Conservation (phyloP, 2,888 invertebrate species). For the Tipula lateralis region DNA sequence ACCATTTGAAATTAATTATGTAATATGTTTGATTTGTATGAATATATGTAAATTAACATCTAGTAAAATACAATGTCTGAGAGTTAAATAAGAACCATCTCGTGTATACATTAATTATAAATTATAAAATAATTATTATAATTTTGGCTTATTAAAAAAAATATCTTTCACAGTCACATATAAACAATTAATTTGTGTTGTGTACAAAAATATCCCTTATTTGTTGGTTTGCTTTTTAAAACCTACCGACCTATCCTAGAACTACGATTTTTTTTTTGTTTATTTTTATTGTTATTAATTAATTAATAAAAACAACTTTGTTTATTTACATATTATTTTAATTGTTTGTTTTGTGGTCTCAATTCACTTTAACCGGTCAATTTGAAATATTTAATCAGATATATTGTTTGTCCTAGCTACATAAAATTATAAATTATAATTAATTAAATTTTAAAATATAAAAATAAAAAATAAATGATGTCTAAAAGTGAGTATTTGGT, state of each 20-base stretch:
- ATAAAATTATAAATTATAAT: constrained; percentile 4
- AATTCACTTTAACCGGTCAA: neutral
- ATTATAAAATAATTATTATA: constrained; percentile 19
- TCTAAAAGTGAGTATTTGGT: constrained; percentile 35
- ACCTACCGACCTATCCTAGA: neutral
- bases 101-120: neutral
- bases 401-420: neutral
- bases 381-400: neutral
- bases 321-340: neutral
- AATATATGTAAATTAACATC: neutral
- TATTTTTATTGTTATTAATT: neutral
- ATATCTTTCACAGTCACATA: neutral
- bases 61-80: neutral
- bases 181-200: neutral
- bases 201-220: neutral
- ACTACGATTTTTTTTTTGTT: neutral
- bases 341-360: neutral
- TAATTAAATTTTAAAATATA: neutral
- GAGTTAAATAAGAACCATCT: neutral
- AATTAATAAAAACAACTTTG: neutral
- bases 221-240: neutral
- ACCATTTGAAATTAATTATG: neutral
- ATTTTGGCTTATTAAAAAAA: constrained; percentile 19
- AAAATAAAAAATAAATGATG: neutral
- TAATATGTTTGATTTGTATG: neutral